Conservation (phyloP, 2,797 vertebrate species). For the Hoplostethus mediterraneus region DNA sequence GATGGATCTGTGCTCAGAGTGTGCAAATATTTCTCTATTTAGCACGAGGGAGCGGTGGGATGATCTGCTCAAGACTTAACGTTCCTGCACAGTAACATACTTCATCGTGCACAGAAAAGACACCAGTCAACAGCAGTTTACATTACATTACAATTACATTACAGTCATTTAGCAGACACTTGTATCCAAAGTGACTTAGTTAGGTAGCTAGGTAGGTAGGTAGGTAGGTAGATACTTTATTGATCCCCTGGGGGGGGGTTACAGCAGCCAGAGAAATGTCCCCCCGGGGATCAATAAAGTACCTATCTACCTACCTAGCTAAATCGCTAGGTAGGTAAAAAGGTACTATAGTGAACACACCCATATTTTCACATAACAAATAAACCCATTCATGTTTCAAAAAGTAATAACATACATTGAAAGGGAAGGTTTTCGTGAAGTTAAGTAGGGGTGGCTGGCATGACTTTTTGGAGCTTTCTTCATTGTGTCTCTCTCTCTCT, state of each 20-base stretch:
- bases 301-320: too few species aligned
- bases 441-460: constrained; percentile 23
- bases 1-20: constrained; percentile 1
- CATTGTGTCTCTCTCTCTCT: constrained; percentile 26
- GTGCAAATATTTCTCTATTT: constrained; percentile 16
- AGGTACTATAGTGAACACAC: background rate
- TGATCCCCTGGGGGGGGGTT: too few species aligned
- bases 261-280: too few species aligned
- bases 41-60: constrained; percentile 32
- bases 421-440: constrained; percentile 11
- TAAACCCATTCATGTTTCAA: background rate
- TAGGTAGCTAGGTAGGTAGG: too few species aligned
- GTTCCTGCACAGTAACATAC: background rate
- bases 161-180: too few species aligned
- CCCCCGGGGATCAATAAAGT: too few species aligned
- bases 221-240: too few species aligned
- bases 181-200: too few species aligned
- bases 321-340: too few species aligned
- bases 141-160: too few species aligned
- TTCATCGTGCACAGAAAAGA: background rate
- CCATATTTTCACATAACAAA: constrained; percentile 1
- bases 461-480: constrained; percentile 11
- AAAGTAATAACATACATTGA: background rate
- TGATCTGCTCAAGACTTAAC: background rate
- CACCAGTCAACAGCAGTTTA: background rate